These are phyloP conservation scores for Hydrolagus affinis DNA, from an alignment of 2,113 vertebrate species.

Conservation along the genomic window DNA sequence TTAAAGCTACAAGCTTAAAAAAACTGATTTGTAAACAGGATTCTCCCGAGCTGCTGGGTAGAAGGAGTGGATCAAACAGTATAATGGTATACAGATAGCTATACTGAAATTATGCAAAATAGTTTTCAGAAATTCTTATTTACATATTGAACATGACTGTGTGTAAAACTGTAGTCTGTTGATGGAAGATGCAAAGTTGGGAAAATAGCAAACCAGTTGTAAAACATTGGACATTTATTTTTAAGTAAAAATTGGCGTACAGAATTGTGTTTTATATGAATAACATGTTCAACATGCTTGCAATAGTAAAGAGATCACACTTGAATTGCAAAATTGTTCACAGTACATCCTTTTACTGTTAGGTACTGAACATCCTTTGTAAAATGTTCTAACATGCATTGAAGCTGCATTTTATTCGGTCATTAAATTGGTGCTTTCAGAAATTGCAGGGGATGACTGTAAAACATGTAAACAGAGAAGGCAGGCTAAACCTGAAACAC, in stretches of 20 bases:
- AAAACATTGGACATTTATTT: constrained; percentile 53
- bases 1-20: constrained; percentile 51
- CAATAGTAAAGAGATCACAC: constrained; percentile 43
- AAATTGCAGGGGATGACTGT: constrained; percentile 29
- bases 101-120: constrained; percentile 44
- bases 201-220: constrained; percentile 61
- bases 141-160: constrained; percentile 47
- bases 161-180: constrained; percentile 50
- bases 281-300: constrained; percentile 51
- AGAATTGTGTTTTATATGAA: constrained; percentile 38
- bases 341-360: constrained; percentile 41
- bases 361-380: constrained; percentile 41
- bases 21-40: constrained; percentile 61
- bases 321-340: constrained; percentile 46
- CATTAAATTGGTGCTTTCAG: constrained; percentile 46
- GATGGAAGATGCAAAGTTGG: constrained; percentile 54
- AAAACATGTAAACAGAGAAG: constrained; percentile 47
- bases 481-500: constrained; percentile 41
- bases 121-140: constrained; percentile 43
- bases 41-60: constrained; percentile 46
- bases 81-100: constrained; percentile 39
- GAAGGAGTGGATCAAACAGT: constrained; percentile 35
- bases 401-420: constrained; percentile 46
- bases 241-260: constrained; percentile 51
- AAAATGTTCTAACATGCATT: constrained; percentile 53